A percentile compares a stretch with the other conserved stretches of the same genome.
phyloP scores from a whole-genome alignment of 2,113 vertebrate species.

The Odontophorus gujanensis region DNA sequence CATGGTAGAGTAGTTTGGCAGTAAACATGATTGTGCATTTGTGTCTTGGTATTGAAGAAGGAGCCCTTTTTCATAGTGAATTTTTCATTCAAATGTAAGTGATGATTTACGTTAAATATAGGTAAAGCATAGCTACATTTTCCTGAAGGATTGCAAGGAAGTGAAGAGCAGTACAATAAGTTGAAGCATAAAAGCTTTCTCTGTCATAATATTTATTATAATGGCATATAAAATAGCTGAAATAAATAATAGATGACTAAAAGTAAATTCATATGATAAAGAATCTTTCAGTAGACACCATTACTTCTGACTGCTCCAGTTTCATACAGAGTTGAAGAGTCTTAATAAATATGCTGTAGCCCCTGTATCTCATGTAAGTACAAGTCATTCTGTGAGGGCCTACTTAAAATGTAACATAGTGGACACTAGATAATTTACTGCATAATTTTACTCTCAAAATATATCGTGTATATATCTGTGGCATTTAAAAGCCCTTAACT shows the following conservation, averaged over 20 bases:
- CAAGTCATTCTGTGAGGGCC: conserved; percentile 65
- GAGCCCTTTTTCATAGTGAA: conserved; percentile 76
- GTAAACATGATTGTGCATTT: conserved; percentile 79
- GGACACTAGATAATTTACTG: conserved; percentile 73
- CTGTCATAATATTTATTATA: conserved; percentile 94
- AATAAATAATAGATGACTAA: conserved; percentile 97
- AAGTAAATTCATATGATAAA: conserved; percentile 91
- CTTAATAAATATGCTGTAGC: conserved; percentile 83
- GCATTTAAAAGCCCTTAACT: conserved; percentile 52
- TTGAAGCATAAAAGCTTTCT: conserved; percentile 91
- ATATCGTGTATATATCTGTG: not conserved
- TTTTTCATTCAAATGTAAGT: conserved; percentile 86
- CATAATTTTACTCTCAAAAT: conserved; percentile 64
- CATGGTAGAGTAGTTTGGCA: conserved; percentile 62
- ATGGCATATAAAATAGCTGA: conserved; percentile 95
- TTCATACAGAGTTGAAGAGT: conserved; percentile 82
- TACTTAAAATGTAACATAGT: conserved; percentile 66
- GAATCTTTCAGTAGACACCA: conserved; percentile 90
- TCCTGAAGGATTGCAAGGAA: conserved; percentile 93
- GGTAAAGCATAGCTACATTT: conserved; percentile 87
- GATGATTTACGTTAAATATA: conserved; percentile 92
- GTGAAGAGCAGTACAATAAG: conserved; percentile 84
- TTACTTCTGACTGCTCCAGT: conserved; percentile 85
- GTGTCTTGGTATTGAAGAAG: conserved; percentile 72
- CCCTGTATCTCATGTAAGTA: conserved; percentile 74